Percentiles rank a stretch among this genome's conserved stretches.
Conservation (phyloP, 2,888 invertebrate genomes). For the Dione vanillae region DNA sequence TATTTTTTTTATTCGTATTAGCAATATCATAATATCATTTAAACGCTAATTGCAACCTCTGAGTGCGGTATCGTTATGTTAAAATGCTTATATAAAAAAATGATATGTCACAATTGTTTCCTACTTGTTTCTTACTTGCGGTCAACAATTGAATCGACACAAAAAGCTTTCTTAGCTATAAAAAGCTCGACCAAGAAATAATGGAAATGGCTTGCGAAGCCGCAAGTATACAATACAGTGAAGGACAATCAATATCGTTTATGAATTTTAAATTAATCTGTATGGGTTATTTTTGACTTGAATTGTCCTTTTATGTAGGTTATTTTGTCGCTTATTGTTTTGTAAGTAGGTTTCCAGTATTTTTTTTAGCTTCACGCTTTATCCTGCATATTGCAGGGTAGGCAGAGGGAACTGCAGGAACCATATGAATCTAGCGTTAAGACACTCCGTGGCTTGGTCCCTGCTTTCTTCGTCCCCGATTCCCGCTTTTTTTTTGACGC, state of each 20-base stretch:
- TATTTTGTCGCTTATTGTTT: background rate
- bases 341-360: too few relatives aligned
- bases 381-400: too few relatives aligned
- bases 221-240: background rate
- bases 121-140: background rate
- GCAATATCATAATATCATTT: background rate
- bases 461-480: too few relatives aligned
- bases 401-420: too few relatives aligned
- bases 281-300: background rate
- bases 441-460: too few relatives aligned
- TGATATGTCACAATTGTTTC: background rate
- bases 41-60: background rate
- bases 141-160: background rate
- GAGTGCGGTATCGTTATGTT: too few relatives aligned
- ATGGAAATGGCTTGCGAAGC: background rate
- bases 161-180: background rate
- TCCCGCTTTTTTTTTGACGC: too few relatives aligned
- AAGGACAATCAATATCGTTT: background rate
- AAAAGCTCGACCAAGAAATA: background rate
- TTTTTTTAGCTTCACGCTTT: too few relatives aligned
- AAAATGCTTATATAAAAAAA: too few relatives aligned
- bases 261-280: constrained; percentile 10
- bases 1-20: too few relatives aligned
- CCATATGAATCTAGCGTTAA: too few relatives aligned
- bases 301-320: background rate